Conservation (phyloP, 2,113 vertebrate species). For the Lepus timidus region DNA sequence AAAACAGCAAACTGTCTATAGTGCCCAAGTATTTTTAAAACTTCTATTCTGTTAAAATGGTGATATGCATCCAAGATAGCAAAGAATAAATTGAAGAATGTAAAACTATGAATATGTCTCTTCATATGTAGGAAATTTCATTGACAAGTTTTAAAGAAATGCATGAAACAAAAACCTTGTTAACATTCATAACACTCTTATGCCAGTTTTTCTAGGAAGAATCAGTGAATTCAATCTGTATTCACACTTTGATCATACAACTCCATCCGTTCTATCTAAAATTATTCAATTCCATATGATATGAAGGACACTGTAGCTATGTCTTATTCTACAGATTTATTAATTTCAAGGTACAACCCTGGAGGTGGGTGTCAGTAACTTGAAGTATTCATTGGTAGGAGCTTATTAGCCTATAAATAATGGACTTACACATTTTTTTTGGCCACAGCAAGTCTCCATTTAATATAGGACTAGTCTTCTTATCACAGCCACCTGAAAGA, state of each 20-base stretch:
- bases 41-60: neutral
- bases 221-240: neutral
- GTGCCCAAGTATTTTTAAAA: neutral
- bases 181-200: neutral
- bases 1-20: neutral
- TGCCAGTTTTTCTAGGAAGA: neutral
- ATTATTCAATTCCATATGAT: neutral
- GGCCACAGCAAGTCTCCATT: constrained; percentile 34
- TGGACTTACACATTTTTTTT: constrained; percentile 53
- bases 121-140: neutral
- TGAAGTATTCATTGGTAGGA: constrained; percentile 25
- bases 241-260: neutral
- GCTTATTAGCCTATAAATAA: constrained; percentile 55
- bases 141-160: constrained; percentile 29
- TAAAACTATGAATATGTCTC: neutral
- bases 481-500: constrained; percentile 64
- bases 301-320: neutral
- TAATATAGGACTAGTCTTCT: constrained; percentile 56
- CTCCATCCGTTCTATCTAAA: constrained; percentile 19
- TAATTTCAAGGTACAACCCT: constrained; percentile 39
- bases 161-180: neutral
- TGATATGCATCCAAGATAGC: neutral
- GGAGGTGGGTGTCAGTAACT: neutral
- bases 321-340: constrained; percentile 38
- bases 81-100: neutral